These are phyloP conservation scores for mouse (Mus musculus) DNA, from an alignment of 2,113 vertebrate species.

Conservation along the genomic window DNA sequence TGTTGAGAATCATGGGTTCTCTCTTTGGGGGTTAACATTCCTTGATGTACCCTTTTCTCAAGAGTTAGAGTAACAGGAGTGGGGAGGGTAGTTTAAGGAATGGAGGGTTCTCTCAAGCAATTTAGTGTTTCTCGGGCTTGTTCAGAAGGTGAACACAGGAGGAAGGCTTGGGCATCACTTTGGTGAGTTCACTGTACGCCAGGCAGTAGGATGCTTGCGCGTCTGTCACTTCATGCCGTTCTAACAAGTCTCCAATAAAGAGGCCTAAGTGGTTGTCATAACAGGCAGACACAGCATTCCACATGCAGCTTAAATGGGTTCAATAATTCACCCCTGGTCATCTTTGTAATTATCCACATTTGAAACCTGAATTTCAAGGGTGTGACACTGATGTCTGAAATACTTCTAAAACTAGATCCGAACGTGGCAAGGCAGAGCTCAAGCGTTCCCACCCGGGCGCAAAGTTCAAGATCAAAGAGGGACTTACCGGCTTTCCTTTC, in stretches of 20 bases:
- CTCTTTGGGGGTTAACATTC: neutral
- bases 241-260: neutral
- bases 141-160: neutral
- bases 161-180: neutral
- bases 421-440: neutral
- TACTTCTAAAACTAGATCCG: constrained; percentile 30
- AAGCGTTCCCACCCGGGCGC: neutral
- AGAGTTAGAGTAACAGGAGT: neutral
- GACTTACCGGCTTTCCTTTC: neutral
- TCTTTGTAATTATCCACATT: neutral
- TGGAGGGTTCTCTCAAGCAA: neutral
- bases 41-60: neutral
- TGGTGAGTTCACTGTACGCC: neutral
- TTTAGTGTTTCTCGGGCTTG: neutral
- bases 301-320: neutral
- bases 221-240: neutral
- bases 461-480: neutral
- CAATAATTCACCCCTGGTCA: neutral
- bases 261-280: neutral
- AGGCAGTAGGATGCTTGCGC: neutral
- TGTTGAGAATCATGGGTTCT: neutral
- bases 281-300: neutral
- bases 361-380: constrained; percentile 17
- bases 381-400: neutral
- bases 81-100: neutral